phyloP scores from a whole-genome alignment of 2,113 vertebrate species.

The Oxyruncus cristatus region DNA sequence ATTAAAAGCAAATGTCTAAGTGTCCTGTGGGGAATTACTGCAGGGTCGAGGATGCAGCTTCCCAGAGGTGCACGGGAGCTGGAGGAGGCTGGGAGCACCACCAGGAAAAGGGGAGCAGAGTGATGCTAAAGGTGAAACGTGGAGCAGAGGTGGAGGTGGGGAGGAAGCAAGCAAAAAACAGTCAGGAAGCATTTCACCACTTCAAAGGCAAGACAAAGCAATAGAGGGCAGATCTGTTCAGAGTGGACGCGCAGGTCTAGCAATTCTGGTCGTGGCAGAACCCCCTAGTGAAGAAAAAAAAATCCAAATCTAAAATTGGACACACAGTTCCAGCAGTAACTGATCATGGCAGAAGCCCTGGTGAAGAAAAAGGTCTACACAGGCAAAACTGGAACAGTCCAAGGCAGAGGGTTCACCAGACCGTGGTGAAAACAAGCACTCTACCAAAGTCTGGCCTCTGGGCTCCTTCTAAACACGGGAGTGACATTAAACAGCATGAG shows the following conservation, averaged over 20 bases:
- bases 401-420: not conserved
- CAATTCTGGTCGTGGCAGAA: fast-evolving
- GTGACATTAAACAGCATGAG: not conserved
- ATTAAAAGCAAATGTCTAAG: constrained; percentile 76
- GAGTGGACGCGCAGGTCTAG: not conserved
- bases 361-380: not conserved
- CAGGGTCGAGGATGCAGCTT: constrained; percentile 35
- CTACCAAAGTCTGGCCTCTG: not conserved
- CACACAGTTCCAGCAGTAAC: not conserved
- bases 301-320: not conserved
- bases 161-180: not conserved
- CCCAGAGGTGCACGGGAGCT: not conserved
- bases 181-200: not conserved
- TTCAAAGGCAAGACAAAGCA: not conserved
- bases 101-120: not conserved
- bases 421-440: not conserved
- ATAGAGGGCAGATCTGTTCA: not conserved
- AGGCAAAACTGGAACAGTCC: not conserved
- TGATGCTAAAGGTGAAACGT: not conserved
- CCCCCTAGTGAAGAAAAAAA: too few relatives aligned
- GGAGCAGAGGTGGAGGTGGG: not conserved
- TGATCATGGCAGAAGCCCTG: fast-evolving
- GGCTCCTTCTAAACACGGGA: not conserved
- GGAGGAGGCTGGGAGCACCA: not conserved
- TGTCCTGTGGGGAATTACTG: constrained; percentile 67